These are phyloP conservation scores for Microcebus lehilahytsara DNA, from an alignment of 2,113 vertebrate species.

Conservation along the genomic window DNA sequence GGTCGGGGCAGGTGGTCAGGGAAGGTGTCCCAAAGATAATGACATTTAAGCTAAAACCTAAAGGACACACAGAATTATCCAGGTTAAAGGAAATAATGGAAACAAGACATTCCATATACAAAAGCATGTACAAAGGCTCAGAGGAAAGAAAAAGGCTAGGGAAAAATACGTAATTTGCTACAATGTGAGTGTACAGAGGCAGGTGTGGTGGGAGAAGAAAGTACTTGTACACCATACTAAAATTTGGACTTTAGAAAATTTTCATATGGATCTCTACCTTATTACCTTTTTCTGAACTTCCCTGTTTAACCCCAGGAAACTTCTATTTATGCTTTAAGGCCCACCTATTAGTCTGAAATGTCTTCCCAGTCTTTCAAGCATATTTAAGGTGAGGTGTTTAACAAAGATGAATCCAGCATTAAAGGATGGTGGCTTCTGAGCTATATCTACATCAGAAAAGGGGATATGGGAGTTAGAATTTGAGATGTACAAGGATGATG, in stretches of 20 bases:
- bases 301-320: background rate
- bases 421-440: background rate
- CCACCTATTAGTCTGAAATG: background rate
- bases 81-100: background rate
- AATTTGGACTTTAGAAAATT: background rate
- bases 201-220: background rate
- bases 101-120: background rate
- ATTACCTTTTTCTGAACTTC: background rate
- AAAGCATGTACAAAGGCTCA: background rate
- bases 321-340: constrained; percentile 5
- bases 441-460: background rate
- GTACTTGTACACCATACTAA: background rate
- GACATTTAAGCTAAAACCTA: background rate
- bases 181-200: background rate
- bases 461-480: background rate
- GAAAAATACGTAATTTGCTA: background rate
- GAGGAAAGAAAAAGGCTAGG: background rate
- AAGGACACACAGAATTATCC: background rate
- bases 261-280: background rate
- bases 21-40: background rate
- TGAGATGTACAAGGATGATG: background rate
- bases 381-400: constrained; percentile 6
- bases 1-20: background rate
- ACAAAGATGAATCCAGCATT: background rate
- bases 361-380: background rate